Conservation (phyloP, 2,888 invertebrate species). For the Oligia fasciuncula region DNA sequence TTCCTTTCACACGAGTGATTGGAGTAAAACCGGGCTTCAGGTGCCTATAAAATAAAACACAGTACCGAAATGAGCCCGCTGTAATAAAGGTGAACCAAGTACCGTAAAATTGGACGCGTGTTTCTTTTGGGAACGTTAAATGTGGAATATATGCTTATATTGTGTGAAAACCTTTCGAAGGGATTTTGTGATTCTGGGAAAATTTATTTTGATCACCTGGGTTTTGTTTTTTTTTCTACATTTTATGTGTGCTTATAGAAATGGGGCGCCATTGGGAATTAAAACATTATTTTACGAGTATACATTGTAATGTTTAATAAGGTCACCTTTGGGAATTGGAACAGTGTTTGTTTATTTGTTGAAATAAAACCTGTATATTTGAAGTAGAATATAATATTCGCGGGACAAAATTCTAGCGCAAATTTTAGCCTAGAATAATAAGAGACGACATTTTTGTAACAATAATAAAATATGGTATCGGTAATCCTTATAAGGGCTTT, state of each 20-base stretch:
- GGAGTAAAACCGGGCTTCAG: constrained; percentile 50
- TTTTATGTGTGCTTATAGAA: constrained; percentile 20
- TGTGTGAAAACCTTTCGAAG: constrained; percentile 42
- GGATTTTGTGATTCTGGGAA: constrained; percentile 37
- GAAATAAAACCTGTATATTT: neutral
- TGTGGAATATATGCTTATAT: constrained; percentile 38
- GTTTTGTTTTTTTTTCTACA: constrained; percentile 17
- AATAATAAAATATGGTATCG: neutral
- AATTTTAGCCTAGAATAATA: neutral
- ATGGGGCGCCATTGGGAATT: constrained; percentile 21
- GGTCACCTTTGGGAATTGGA: constrained; percentile 17
- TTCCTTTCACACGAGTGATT: constrained; percentile 41
- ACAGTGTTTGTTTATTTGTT: constrained; percentile 10
- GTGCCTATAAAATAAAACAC: constrained; percentile 65
- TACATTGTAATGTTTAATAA: constrained; percentile 30
- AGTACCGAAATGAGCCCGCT: constrained; percentile 44
- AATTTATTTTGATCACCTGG: constrained; percentile 35
- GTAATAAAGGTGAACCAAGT: constrained; percentile 58
- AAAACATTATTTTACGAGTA: constrained; percentile 15
- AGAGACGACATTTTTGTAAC: neutral
- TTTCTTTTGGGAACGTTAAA: constrained; percentile 58
- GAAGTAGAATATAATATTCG: neutral
- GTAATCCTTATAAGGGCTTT: too few relatives aligned
- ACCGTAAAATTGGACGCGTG: constrained; percentile 61
- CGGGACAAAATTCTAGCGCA: neutral